Conservation (phyloP, 2,113 vertebrate genomes). For the Clarias gariepinus region DNA sequence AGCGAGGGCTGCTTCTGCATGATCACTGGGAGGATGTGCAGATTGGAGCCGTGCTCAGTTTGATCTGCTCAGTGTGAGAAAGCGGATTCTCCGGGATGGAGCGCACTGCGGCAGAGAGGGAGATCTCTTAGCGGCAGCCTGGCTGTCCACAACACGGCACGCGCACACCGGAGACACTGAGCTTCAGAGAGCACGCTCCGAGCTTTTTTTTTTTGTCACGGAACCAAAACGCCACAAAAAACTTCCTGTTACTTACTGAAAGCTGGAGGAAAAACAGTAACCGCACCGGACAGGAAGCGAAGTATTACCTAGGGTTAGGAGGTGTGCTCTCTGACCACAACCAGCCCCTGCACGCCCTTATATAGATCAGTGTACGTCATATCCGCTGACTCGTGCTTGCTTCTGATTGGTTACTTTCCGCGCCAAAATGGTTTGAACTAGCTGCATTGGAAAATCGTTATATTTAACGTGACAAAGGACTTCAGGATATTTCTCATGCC, state of each 20-base stretch:
- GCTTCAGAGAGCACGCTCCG: constrained; percentile 49
- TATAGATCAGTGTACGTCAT: constrained; percentile 27
- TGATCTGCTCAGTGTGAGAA: constrained; percentile 37
- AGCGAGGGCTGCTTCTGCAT: constrained; percentile 23
- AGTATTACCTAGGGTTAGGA: constrained; percentile 37
- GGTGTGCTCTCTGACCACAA: constrained; percentile 5
- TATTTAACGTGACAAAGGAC: not conserved
- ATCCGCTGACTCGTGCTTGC: not conserved
- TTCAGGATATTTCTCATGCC: not conserved
- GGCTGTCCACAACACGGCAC: constrained; percentile 45
- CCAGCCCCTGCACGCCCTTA: rapidly evolving
- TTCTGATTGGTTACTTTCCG: constrained; percentile 29
- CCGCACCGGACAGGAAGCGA: constrained; percentile 22
- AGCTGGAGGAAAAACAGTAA: constrained; percentile 49
- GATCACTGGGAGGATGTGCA: constrained; percentile 31
- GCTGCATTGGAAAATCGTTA: not conserved
- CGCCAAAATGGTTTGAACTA: constrained; percentile 15
- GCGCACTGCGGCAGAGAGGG: constrained; percentile 39
- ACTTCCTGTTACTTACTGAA: constrained; percentile 51
- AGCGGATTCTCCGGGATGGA: not conserved
- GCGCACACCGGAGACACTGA: constrained; percentile 24
- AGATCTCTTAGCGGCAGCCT: constrained; percentile 51
- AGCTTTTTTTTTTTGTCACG: constrained; percentile 43
- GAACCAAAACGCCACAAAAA: not conserved
- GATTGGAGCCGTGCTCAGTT: constrained; percentile 34